Evolutionary conservation across 2,797 vertebrate genomes (phyloP).

Genomic region (Danio jaintianensis): DNA sequence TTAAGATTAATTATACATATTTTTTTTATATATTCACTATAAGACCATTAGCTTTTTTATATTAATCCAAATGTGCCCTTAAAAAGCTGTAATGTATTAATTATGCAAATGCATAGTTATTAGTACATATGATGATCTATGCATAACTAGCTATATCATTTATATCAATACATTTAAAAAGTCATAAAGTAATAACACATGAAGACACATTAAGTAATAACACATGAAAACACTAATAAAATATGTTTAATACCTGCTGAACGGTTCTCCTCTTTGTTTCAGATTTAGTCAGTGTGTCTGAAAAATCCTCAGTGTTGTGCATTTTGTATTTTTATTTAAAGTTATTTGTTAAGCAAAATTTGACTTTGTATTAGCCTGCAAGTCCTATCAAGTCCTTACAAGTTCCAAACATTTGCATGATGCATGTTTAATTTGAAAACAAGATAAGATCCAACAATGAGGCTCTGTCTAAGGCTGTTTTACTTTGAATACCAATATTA

Average conservation of each 20-base stretch:
- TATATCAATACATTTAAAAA: not conserved
- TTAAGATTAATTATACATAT: too few relatives aligned
- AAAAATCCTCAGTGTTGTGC: not conserved
- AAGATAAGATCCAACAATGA: not conserved
- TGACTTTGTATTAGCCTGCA: too few relatives aligned
- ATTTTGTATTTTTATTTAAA: too few relatives aligned
- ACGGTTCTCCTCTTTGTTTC: not conserved
- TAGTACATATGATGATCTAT: too few relatives aligned
- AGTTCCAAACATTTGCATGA: not conserved
- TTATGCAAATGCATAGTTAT: too few relatives aligned
- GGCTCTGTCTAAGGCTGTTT: not conserved
- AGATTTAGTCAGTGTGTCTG: not conserved
- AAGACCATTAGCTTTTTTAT: too few relatives aligned
- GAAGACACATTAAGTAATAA: too few relatives aligned
- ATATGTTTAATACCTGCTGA: not conserved
- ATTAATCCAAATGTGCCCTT: too few relatives aligned
- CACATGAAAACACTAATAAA: not conserved
- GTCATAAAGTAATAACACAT: too few relatives aligned
- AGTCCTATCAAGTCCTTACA: too few relatives aligned
- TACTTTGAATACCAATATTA: not conserved
- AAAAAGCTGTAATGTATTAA: too few relatives aligned
- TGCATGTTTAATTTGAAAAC: not conserved
- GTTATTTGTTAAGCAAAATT: not conserved
- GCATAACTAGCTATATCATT: not conserved
- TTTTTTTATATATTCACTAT: too few relatives aligned